Conservation (phyloP, 2,888 invertebrate genomes). For the Aromia moschata region DNA sequence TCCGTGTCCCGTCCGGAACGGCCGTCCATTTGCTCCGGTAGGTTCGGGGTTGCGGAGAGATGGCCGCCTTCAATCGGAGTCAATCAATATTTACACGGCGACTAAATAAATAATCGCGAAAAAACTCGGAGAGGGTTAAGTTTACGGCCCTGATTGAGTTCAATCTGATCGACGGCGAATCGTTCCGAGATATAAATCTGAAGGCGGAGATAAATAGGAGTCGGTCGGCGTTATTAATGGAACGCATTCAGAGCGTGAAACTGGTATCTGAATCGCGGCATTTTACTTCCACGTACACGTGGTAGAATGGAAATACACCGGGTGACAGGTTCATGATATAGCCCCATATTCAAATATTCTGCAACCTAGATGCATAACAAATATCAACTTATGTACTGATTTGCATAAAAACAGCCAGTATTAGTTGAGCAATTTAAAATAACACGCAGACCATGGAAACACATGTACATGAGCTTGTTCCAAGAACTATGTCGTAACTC, state of each 20-base stretch:
- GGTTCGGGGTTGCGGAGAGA: slow-evolving; percentile 1
- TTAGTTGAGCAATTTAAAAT: too few relatives aligned
- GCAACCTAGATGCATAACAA: too few relatives aligned
- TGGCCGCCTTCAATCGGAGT: slow-evolving; percentile 11
- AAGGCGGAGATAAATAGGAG: slow-evolving; percentile 3
- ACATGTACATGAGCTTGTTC: too few relatives aligned
- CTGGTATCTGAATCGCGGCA: too few relatives aligned
- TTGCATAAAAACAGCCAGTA: too few relatives aligned
- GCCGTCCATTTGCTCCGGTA: slow-evolving; percentile 21
- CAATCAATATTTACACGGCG: slow-evolving; percentile 22
- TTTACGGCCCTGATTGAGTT: slow-evolving; percentile 14
- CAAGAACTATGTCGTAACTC: too few relatives aligned
- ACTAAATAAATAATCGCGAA: slow-evolving; percentile 21
- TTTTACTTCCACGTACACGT: too few relatives aligned
- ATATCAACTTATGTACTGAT: too few relatives aligned
- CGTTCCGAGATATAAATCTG: slow-evolving; percentile 2
- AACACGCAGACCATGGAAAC: too few relatives aligned
- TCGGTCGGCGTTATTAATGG: neutral
- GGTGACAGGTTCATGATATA: too few relatives aligned
- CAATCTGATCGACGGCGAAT: neutral
- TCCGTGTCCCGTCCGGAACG: slow-evolving; percentile 17
- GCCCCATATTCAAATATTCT: too few relatives aligned
- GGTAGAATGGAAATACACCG: too few relatives aligned
- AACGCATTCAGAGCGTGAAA: neutral
- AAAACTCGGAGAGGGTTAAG: slow-evolving; percentile 17